Percentiles rank a stretch among this genome's conserved stretches.
phyloP scores from a whole-genome alignment of 2,113 vertebrate genomes.

The Vicugna pacos region DNA sequence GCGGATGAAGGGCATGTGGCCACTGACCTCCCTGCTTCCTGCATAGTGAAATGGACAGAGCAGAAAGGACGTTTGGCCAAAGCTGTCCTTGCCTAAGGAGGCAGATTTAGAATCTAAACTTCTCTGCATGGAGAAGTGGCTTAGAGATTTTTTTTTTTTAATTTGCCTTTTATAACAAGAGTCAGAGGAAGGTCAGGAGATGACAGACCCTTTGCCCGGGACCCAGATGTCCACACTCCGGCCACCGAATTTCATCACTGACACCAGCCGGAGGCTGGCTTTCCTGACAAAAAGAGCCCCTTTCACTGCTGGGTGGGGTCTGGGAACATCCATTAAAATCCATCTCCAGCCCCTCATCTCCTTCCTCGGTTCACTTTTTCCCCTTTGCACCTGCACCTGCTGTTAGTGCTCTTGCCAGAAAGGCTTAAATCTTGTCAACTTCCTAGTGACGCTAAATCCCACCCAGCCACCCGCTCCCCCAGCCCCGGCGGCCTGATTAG shows the following conservation, averaged over 20 bases:
- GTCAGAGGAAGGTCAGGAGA: not conserved
- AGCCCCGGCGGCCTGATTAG: not conserved
- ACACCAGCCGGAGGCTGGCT: not conserved
- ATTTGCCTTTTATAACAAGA: not conserved
- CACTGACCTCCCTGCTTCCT: not conserved
- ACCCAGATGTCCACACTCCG: not conserved
- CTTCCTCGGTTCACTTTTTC: accelerated
- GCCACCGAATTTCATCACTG: not conserved
- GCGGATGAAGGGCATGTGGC: not conserved
- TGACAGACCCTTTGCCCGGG: not conserved
- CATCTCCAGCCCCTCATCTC: not conserved
- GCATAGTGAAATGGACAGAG: not conserved
- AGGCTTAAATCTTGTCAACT: not conserved
- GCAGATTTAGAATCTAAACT: not conserved
- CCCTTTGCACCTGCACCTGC: not conserved
- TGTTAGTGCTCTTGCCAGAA: not conserved
- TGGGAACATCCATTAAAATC: not conserved
- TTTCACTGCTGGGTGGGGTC: not conserved
- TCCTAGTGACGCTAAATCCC: not conserved
- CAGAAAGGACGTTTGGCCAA: not conserved
- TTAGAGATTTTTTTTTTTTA: not conserved
- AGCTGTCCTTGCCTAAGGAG: not conserved
- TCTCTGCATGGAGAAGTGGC: not conserved
- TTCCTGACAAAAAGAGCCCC: too few relatives aligned
- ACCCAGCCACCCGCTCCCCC: accelerated